Evolutionary conservation across 1,140 invertebrate genomes (phyloP), one percentile per base, ranked within the genome.

Genomic region (Euborellia annulipes): DNA sequence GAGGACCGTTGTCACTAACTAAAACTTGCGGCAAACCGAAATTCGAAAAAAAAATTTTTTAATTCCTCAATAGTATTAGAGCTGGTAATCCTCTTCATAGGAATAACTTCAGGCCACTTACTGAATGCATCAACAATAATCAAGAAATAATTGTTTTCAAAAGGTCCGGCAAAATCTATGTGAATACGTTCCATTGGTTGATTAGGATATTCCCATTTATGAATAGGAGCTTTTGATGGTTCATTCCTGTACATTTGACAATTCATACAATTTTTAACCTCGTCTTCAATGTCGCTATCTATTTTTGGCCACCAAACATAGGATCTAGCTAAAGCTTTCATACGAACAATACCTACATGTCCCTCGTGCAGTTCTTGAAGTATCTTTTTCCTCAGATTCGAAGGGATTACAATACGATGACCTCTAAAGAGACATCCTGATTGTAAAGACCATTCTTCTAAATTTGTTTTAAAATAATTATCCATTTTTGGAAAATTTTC

Each of bases 1-100:
- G 54, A 16, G 51, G 41, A 17, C 56, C 58, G 47, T 61, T 59
- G 47, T 59, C 56, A 8, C 50, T 46, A 19, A 59, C 51, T 14
- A 60, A 23, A 16, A 39, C 37, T 21, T 48, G 17, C 2, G 49
- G 49, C 23, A 58, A 30, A 6, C 56, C 57, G 44, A 56, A 53
- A 13, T 43, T 32, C 11, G 48, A 43, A 49, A 57, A 54, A 8
- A 9, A 40, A 11, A 11, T 13, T 11, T 16, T n/a, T n/a, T n/a
- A n/a, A n/a, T n/a, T n/a, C n/a, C n/a, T n/a, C n/a, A n/a, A n/a
- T n/a, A n/a, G n/a, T n/a, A n/a, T n/a, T n/a, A n/a, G n/a, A n/a
- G n/a, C n/a, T n/a, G n/a, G n/a, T n/a, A n/a, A n/a, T n/a, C n/a
- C n/a, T n/a, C n/a, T n/a, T n/a, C n/a, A n/a, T n/a, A n/a, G n/a